Evolutionary conservation across 1,140 invertebrate genomes (phyloP), one percentile per base, ranked within the genome.

Genomic region (Capitella teleta): DNA sequence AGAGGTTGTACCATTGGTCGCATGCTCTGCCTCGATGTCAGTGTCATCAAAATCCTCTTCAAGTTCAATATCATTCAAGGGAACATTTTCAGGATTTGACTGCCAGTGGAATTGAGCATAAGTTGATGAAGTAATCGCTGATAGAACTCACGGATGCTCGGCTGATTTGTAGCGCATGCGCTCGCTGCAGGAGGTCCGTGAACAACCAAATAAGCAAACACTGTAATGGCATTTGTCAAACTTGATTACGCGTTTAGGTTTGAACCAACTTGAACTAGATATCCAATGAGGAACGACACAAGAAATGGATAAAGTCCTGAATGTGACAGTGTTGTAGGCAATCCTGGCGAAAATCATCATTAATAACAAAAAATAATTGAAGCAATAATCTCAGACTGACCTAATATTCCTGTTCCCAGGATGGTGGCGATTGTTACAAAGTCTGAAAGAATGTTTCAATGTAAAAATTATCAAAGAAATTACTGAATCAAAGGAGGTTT

Each of bases 241-340:
- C n/a, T 16, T 19, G 16, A 40, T 40, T 14, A 40, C 38, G n/a
- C 38, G 26, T 4, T 32, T 28, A 10, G 8, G 16, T 21, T 37
- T 5, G 19, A 5, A 25, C 28, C 43, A 46, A 67, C 65, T 59
- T 67, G 65, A 38, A 61, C 53, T 24, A 64, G 30, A 28, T 61
- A 54, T 26, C 64, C 62, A 16, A 61, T 1, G 2, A 64, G 21
- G 43, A 67, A 67, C 1, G 62, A 59, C 28, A 64, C 42, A 5
- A 67, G 55, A 44, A 67, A 67, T 12, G 65, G 65, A 47, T 62
- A 63, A 1, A 67, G 52, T 0, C 65, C 65, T 0, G 61, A 51
- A 28, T 60, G 42, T 5, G 55, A 58, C 21, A 67, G 49, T 1
- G 61, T 66, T 8, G 66, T 61, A 24, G 63, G 65, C 10, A 66